Base-by-base conservation (phyloP, 30 jellyfish, hydroid and myxozoan species). In the Chrysaora quinquecirrha region DNA sequence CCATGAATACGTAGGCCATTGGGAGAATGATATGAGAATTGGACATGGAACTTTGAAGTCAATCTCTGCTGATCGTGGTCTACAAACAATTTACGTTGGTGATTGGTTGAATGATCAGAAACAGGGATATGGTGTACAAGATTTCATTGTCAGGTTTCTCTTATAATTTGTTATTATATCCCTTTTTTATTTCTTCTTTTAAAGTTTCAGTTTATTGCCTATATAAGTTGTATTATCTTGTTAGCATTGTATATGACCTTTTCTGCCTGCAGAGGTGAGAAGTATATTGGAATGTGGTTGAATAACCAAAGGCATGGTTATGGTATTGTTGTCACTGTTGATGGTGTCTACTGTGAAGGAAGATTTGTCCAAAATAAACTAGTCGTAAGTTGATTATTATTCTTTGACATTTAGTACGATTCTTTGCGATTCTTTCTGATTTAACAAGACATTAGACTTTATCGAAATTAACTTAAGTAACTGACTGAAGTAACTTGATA, bases 291-390 rank as follows among this genome's bases (percentile, higher is more conserved):
- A 24, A 84, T 85, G 96, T 91, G 98, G 98, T 71, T 65, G 70
- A 60, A 61, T 48, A 94, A 85, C 76, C 98, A 84, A 54, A 78
- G 96, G 30, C 95, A 91, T 28, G 98, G 98, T 34, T 82, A 78
- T 73, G 98, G 98, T 9, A 85, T 91, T 31, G 98, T 91, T n/a
- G 98, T 91, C 64, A 91, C 98, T 0, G 98, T 85, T 18, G 96
- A 91, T 73, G 98, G 98, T 12, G 98, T 91, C 27, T 91, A 91
- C 48, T 91, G 87, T 43, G 98, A 91, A 85, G 98, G 98, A 31
- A 78, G 88, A 56, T 91, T 91, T 64, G 32, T 85, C 12, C 98
- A 84, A 70, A 91, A 91, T 31, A 79, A 83, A 80, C 90, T 91
- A 6, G 98, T 86, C 25, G 98, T 91, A 49, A 90, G 94, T 77